These are phyloP conservation scores for Tachypleus tridentatus DNA, from an alignment of 1,140 invertebrate species.

Conservation along the genomic window DNA sequence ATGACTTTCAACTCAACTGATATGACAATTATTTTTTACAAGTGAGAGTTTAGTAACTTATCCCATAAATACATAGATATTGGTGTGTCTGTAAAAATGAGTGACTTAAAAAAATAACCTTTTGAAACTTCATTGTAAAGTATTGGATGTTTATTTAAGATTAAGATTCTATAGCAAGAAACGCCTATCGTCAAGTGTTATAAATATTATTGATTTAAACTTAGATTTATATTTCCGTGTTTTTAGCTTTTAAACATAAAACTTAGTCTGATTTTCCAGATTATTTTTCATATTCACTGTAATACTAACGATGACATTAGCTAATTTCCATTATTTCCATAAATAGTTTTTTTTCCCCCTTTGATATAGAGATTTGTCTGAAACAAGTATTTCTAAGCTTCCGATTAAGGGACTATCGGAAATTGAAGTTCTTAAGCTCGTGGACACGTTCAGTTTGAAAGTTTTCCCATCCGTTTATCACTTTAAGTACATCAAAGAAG, in stretches of 20 bases:
- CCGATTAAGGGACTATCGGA: slow-evolving; percentile 58
- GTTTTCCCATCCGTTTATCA: slow-evolving; percentile 72
- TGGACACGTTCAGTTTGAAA: slow-evolving; percentile 57
- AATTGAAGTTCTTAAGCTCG: slow-evolving; percentile 54
- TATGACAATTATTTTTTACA: too few species aligned
- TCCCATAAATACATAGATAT: too few species aligned
- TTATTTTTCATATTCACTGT: not conserved
- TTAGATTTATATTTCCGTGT: not conserved
- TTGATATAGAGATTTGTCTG: slow-evolving; percentile 50
- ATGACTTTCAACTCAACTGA: too few species aligned
- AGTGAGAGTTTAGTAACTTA: too few species aligned
- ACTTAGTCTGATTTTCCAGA: slow-evolving; percentile 13
- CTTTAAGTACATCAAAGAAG: slow-evolving; percentile 45
- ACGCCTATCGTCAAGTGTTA: not conserved
- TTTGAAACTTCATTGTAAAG: too few species aligned
- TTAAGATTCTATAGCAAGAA: not conserved
- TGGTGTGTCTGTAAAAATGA: too few species aligned
- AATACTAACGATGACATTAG: not conserved
- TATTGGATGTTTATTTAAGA: too few species aligned
- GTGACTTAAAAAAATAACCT: too few species aligned
- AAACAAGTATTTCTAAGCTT: slow-evolving; percentile 55
- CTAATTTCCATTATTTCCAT: not conserved
- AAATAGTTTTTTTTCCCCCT: slow-evolving; percentile 4
- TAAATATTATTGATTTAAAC: not conserved
- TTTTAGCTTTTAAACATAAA: slow-evolving; percentile 8